These are phyloP conservation scores for Diplodus sargus DNA, from an alignment of 2,797 vertebrate genomes.

Conservation along the genomic window DNA sequence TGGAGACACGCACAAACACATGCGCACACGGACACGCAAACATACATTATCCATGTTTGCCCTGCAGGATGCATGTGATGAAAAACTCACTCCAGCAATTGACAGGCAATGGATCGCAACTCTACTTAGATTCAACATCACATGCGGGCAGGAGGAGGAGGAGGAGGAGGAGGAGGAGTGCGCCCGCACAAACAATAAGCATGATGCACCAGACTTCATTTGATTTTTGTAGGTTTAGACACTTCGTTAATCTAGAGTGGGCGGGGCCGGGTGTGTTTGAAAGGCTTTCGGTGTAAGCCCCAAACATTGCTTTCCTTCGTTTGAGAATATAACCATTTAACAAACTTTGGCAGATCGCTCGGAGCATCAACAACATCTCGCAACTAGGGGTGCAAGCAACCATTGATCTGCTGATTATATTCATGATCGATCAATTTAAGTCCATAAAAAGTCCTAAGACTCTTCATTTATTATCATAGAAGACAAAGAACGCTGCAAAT, in stretches of 20 bases:
- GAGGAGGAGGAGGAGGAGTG: neutral
- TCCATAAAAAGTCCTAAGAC: too few relatives aligned
- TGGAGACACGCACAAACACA: slow-evolving; percentile 60
- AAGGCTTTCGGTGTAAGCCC: neutral
- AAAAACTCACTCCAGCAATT: slow-evolving; percentile 50
- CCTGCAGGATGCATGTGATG: slow-evolving; percentile 71
- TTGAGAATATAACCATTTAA: neutral
- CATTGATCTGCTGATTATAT: too few relatives aligned
- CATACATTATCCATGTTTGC: slow-evolving; percentile 75
- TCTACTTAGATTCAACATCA: slow-evolving; percentile 30
- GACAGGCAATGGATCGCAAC: slow-evolving; percentile 52
- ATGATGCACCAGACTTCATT: slow-evolving; percentile 18
- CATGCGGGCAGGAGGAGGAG: slow-evolving; percentile 28
- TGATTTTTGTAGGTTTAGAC: slow-evolving; percentile 11
- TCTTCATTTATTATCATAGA: too few relatives aligned
- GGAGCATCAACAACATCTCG: neutral
- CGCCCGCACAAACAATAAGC: slow-evolving; percentile 12
- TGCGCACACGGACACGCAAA: slow-evolving; percentile 58
- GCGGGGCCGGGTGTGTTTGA: neutral
- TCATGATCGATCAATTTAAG: too few relatives aligned
- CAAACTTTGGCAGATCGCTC: neutral
- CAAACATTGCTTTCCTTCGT: neutral
- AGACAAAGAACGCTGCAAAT: too few relatives aligned
- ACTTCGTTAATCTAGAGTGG: neutral
- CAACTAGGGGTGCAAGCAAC: too few relatives aligned